These are phyloP conservation scores for Netelia melanura DNA, from an alignment of 2,888 invertebrate species.

Conservation along the genomic window DNA sequence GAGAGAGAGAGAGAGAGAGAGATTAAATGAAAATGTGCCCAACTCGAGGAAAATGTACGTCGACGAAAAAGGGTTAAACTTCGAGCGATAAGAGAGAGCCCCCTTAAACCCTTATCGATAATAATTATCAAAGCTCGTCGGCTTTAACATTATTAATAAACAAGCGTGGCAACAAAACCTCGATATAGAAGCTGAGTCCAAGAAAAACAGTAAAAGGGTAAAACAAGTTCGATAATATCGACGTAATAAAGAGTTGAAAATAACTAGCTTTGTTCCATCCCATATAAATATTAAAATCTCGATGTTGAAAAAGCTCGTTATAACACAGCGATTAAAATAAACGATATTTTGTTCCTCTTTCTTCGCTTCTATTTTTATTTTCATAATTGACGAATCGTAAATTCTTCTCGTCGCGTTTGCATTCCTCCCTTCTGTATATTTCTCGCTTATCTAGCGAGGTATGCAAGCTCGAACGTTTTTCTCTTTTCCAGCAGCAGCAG, in stretches of 20 bases:
- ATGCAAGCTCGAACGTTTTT: slow-evolving; percentile 17
- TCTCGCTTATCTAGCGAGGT: slow-evolving; percentile 10
- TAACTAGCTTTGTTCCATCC: slow-evolving; percentile 57
- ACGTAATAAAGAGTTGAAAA: slow-evolving; percentile 45
- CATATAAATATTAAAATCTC: slow-evolving; percentile 47
- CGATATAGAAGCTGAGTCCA: slow-evolving; percentile 4
- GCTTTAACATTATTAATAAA: slow-evolving; percentile 56
- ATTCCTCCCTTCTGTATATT: slow-evolving; percentile 9
- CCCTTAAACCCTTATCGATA: slow-evolving; percentile 30
- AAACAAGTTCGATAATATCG: slow-evolving; percentile 53
- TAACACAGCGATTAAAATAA: slow-evolving; percentile 11
- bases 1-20: neutral
- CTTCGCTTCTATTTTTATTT: neutral
- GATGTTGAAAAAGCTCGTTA: slow-evolving; percentile 35
- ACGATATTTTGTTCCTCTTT: neutral
- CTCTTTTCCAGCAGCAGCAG: slow-evolving; percentile 5
- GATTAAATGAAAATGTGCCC: slow-evolving; percentile 28
- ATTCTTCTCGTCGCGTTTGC: neutral
- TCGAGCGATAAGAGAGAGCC: slow-evolving; percentile 4
- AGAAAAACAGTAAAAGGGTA: slow-evolving; percentile 24
- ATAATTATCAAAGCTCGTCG: slow-evolving; percentile 32
- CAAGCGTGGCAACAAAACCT: neutral
- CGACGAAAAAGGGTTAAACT: slow-evolving; percentile 23
- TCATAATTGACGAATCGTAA: neutral
- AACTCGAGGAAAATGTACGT: neutral